phyloP scores from a whole-genome alignment of 2,113 vertebrate genomes.

The Lanius collurio region DNA sequence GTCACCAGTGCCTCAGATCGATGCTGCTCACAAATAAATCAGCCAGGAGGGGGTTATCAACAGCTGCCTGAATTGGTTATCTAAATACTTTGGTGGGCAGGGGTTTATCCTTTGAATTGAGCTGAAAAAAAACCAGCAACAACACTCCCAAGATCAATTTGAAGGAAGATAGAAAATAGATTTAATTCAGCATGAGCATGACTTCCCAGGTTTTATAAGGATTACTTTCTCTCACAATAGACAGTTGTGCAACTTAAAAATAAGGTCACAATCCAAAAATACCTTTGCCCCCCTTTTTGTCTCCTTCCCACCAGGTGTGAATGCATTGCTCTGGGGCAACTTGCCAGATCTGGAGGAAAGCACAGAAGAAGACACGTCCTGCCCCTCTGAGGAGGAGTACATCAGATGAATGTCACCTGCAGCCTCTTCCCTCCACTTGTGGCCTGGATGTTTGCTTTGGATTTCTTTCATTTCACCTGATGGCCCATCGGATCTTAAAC shows the following conservation, averaged over 20 bases:
- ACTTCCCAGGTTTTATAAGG: neutral
- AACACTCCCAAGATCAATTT: neutral
- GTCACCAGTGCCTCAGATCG: neutral
- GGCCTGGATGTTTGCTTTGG: neutral
- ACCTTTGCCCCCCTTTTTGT: rapidly evolving
- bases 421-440: neutral
- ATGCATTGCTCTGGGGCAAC: constrained; percentile 92
- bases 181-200: neutral
- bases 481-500: neutral
- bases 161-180: neutral
- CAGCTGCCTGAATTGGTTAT: neutral
- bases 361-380: constrained; percentile 80
- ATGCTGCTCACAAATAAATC: neutral
- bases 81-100: neutral
- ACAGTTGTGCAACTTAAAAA: neutral
- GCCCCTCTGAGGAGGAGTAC: constrained; percentile 84
- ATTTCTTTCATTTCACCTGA: neutral
- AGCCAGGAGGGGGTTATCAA: neutral
- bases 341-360: constrained; percentile 89
- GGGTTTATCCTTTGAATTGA: neutral
- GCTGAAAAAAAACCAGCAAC: neutral
- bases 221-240: neutral
- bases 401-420: constrained; percentile 64
- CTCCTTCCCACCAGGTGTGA: constrained; percentile 79
- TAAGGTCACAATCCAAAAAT: neutral